phyloP scores from a whole-genome alignment of 2,113 vertebrate genomes.

The Pachycephala philippinensis region DNA sequence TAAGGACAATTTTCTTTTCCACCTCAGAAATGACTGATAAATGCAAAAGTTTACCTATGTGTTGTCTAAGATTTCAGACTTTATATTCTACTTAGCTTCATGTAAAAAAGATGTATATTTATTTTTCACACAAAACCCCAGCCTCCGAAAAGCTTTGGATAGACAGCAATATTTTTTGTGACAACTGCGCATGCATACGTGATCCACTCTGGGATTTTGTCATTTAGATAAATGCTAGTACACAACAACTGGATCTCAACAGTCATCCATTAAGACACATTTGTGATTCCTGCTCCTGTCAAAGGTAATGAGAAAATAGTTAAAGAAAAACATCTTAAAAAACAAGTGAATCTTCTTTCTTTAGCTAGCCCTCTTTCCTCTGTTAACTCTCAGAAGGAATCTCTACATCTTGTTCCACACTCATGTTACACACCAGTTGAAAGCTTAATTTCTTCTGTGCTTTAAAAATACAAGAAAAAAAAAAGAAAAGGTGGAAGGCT shows the following conservation, averaged over 20 bases:
- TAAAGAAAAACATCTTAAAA: neutral
- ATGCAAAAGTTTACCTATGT: neutral
- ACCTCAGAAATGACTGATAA: neutral
- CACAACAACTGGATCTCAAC: neutral
- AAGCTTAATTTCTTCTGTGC: neutral
- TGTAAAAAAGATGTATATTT: neutral
- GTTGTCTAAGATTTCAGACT: neutral
- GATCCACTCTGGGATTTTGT: neutral
- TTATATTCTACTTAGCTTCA: neutral
- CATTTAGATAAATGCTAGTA: neutral
- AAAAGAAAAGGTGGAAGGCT: neutral
- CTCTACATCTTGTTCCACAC: neutral
- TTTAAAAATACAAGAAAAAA: neutral
- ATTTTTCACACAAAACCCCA: neutral
- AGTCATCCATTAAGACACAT: neutral
- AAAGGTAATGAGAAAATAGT: neutral
- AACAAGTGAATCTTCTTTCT: neutral
- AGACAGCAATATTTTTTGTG: neutral
- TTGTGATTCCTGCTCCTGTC: neutral
- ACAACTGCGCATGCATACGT: rapidly evolving
- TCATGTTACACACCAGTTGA: neutral
- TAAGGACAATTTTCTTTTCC: neutral
- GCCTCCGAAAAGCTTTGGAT: neutral
- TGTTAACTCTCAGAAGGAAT: neutral
- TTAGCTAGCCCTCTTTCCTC: neutral